Percentiles rank a stretch among this genome's conserved stretches.
Conservation (phyloP, 2,888 invertebrate genomes). For the Drosophila ezoana region DNA sequence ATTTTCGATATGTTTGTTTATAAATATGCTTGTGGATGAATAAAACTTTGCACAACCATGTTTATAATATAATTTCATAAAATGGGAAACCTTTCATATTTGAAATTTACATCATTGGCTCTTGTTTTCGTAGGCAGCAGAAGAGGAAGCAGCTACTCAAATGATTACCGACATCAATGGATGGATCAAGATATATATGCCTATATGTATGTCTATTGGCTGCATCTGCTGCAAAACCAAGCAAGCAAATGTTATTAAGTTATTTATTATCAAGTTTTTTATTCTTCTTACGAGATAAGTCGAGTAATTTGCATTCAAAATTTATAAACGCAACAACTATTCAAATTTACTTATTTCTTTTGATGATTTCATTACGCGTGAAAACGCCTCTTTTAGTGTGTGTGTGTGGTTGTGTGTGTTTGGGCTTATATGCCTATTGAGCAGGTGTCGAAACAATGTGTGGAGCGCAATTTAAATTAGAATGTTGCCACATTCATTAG, state of each 20-base stretch:
- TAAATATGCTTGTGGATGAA: no score
- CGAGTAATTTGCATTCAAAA: not conserved
- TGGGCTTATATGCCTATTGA: conserved; percentile 13
- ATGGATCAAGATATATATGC: no score
- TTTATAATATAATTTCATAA: no score
- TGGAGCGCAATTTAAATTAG: conserved; percentile 76
- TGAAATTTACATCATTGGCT: no score
- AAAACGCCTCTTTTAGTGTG: conserved; percentile 11
- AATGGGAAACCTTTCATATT: no score
- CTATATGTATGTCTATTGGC: no score
- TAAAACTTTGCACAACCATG: no score
- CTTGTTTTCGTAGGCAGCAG: no score
- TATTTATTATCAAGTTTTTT: not conserved
- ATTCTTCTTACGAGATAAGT: not conserved
- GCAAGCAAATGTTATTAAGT: not conserved
- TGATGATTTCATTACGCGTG: conserved; percentile 56
- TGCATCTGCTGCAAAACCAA: not conserved
- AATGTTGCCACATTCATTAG: conserved; percentile 80
- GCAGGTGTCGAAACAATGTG: conserved; percentile 80
- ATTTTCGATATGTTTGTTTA: no score
- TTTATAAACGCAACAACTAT: conserved; percentile 7
- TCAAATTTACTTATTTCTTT: conserved; percentile 22
- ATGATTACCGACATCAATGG: no score
- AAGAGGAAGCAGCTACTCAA: no score
- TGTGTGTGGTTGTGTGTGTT: conserved; percentile 6